A percentile compares a stretch with the other conserved stretches of the same genome.
phyloP scores from a whole-genome alignment of 2,113 vertebrate genomes.

The Tragelaphus strepsiceros region DNA sequence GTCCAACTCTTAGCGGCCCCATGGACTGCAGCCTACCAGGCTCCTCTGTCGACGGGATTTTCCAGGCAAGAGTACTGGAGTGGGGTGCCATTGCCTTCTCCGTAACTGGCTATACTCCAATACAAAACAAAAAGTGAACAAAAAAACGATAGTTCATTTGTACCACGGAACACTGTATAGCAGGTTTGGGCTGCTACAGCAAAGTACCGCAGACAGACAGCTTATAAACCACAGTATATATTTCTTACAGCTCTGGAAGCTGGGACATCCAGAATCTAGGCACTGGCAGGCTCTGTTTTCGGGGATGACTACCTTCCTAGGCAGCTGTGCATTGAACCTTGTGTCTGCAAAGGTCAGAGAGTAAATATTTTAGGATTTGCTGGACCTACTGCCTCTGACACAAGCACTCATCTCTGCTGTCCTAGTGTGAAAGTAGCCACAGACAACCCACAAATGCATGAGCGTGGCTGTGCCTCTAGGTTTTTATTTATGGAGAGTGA shows the following conservation, averaged over 20 bases:
- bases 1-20: too few species aligned
- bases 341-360: neutral
- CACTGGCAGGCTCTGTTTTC: neutral
- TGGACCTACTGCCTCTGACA: neutral
- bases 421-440: neutral
- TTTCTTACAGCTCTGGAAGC: neutral
- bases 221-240: neutral
- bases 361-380: neutral
- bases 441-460: accelerated
- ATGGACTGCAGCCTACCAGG: too few species aligned
- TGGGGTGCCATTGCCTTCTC: too few species aligned
- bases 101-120: neutral
- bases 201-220: neutral
- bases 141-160: neutral
- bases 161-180: neutral
- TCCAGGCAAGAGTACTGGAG: too few species aligned
- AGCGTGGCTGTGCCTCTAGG: neutral
- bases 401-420: neutral
- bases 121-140: neutral
- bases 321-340: neutral
- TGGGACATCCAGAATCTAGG: neutral
- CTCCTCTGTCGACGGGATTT: too few species aligned
- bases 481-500: neutral
- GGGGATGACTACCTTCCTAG: neutral
- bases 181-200: neutral